Conservation (phyloP, 2,113 vertebrate species). For the Xerus inauris region DNA sequence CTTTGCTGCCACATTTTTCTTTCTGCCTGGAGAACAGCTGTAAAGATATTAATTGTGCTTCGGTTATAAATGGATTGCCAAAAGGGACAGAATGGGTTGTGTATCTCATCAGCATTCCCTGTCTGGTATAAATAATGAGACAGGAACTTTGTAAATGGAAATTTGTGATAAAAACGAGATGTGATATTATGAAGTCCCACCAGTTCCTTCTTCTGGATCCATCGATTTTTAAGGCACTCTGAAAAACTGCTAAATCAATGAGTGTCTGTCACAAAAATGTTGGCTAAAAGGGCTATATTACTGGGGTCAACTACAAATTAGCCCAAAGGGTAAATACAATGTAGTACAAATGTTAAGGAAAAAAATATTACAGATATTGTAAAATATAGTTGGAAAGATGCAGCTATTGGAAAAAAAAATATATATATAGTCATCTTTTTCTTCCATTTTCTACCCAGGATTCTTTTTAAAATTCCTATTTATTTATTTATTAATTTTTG, state of each 20-base stretch:
- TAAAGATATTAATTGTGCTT: slow-evolving; percentile 74
- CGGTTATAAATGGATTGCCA: slow-evolving; percentile 73
- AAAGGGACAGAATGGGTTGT: slow-evolving; percentile 74
- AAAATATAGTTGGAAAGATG: slow-evolving; percentile 66
- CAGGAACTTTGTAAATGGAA: slow-evolving; percentile 82
- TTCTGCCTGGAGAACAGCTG: slow-evolving; percentile 73
- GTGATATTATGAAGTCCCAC: slow-evolving; percentile 80
- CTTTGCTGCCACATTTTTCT: slow-evolving; percentile 66
- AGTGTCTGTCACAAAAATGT: slow-evolving; percentile 80
- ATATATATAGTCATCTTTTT: background rate
- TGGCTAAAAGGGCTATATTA: slow-evolving; percentile 81
- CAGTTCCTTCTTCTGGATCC: slow-evolving; percentile 68
- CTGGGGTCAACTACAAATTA: slow-evolving; percentile 85
- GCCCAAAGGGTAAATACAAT: slow-evolving; percentile 83
- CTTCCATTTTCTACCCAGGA: background rate
- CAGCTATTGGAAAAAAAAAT: slow-evolving; percentile 58
- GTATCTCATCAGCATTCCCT: slow-evolving; percentile 69
- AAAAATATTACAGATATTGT: background rate
- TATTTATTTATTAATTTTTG: no score
- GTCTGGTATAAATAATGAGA: slow-evolving; percentile 79
- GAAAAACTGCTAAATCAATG: slow-evolving; percentile 85
- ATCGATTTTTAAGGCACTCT: slow-evolving; percentile 84
- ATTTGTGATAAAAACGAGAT: slow-evolving; percentile 81
- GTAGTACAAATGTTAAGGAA: slow-evolving; percentile 72
- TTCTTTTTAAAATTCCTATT: no score